Evolutionary conservation across 2,888 invertebrate genomes (phyloP).

Genomic region (Epistrophe eligans): DNA sequence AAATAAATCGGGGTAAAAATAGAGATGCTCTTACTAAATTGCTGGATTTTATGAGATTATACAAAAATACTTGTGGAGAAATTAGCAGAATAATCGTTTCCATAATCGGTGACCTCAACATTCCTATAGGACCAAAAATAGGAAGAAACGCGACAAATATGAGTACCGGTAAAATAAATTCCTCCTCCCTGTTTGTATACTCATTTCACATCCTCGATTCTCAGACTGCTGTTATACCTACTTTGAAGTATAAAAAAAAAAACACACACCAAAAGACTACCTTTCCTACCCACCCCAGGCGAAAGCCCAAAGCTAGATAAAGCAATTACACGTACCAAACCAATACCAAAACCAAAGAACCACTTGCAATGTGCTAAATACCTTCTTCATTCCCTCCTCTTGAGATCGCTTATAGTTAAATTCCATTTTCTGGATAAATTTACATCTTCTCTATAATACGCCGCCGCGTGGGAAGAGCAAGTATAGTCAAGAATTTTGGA

Average conservation of each 20-base stretch:
- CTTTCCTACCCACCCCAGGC: neutral
- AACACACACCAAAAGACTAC: neutral
- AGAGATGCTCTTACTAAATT: neutral
- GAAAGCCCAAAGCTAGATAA: neutral
- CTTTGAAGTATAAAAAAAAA: neutral
- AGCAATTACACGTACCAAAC: constrained; percentile 23
- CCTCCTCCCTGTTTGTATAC: neutral
- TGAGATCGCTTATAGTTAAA: constrained; percentile 64
- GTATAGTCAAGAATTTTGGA: constrained; percentile 60
- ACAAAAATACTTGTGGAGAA: constrained; percentile 31
- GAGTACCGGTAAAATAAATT: neutral
- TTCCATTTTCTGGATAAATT: constrained; percentile 69
- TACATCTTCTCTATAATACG: constrained; percentile 27
- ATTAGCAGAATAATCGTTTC: constrained; percentile 67
- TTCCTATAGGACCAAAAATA: neutral
- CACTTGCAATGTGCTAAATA: constrained; percentile 47
- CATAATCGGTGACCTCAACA: constrained; percentile 65
- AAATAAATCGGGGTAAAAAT: constrained; percentile 2
- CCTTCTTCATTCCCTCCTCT: constrained; percentile 5
- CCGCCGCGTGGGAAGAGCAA: neutral
- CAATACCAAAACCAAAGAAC: neutral
- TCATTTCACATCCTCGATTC: neutral
- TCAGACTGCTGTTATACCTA: neutral
- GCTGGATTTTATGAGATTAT: neutral
- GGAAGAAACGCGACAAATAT: neutral